Percentiles rank a stretch among this genome's conserved stretches.
Conservation (phyloP, 2,888 invertebrate genomes). For the Rotaria magnacalcarata region DNA sequence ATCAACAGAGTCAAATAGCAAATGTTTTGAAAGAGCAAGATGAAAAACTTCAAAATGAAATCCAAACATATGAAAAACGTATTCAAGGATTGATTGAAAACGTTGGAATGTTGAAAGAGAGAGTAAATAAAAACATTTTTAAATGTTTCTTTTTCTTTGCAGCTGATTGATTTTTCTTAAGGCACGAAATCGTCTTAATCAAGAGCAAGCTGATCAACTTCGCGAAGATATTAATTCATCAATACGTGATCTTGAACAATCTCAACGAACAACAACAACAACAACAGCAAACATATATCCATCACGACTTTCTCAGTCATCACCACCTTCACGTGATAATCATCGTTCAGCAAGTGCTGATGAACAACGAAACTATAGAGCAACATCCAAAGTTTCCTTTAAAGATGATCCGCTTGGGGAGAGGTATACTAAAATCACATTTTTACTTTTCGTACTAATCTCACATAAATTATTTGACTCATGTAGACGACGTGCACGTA, state of each 20-base stretch:
- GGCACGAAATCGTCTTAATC: not conserved
- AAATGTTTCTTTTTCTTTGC: not conserved
- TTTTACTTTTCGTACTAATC: not conserved
- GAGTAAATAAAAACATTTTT: not conserved
- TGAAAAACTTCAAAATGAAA: not conserved
- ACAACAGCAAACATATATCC: not conserved
- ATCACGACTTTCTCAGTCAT: not conserved
- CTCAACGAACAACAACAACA: not conserved
- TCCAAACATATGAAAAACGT: slow-evolving; percentile 10
- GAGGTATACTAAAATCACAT: not conserved
- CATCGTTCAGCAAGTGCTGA: slow-evolving; percentile 26
- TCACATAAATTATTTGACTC: not conserved
- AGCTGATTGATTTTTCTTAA: not conserved
- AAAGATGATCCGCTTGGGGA: not conserved
- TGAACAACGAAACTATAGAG: not conserved
- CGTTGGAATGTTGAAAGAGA: not conserved
- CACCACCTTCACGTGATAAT: not conserved
- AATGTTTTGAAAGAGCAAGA: not conserved
- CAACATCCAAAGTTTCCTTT: not conserved
- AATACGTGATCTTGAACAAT: not conserved
- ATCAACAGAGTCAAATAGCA: not conserved
- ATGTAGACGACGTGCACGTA: slow-evolving; percentile 1
- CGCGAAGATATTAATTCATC: not conserved
- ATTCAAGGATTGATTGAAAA: slow-evolving; percentile 12
- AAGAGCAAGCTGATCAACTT: not conserved